Percentiles rank a stretch among this genome's conserved stretches.
These are phyloP conservation scores for Acheta domesticus DNA, from an alignment of 2,888 invertebrate species.

Conservation along the genomic window DNA sequence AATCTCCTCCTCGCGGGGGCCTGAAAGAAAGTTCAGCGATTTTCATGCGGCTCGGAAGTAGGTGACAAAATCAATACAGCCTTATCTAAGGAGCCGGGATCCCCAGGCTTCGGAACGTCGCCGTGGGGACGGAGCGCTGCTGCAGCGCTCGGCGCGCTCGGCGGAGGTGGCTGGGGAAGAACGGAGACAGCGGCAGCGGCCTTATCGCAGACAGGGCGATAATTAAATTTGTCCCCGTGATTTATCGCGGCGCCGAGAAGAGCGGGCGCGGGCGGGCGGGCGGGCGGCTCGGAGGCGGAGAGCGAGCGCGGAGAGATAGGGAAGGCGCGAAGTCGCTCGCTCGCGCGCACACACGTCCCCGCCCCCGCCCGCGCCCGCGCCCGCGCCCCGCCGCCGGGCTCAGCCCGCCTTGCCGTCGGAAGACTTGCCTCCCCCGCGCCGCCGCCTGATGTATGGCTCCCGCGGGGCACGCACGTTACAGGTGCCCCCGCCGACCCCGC, in stretches of 20 bases:
- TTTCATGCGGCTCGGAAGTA: background rate
- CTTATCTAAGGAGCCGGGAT: background rate
- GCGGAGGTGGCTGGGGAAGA: background rate
- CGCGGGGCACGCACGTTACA: constrained; percentile 24
- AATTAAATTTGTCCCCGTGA: constrained; percentile 59
- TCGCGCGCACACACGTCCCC: background rate
- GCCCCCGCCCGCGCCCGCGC: background rate
- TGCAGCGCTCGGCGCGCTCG: background rate
- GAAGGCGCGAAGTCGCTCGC: too few relatives aligned
- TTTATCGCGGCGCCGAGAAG: constrained; percentile 45
- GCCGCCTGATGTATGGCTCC: constrained; percentile 28
- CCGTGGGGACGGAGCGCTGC: background rate
- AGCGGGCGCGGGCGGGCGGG: background rate
- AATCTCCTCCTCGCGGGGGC: background rate
- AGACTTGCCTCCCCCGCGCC: background rate
- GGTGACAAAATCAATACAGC: constrained; percentile 18
- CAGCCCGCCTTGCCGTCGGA: background rate
- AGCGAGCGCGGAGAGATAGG: background rate
- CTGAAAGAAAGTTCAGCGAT: background rate
- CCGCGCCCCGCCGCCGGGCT: background rate
- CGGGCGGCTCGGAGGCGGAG: background rate
- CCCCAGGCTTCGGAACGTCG: constrained; percentile 8
- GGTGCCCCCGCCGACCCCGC: constrained; percentile 18
- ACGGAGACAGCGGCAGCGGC: constrained; percentile 4
- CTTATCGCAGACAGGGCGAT: constrained; percentile 44